A percentile compares a stretch with the other conserved stretches of the same genome.
Evolutionary conservation across 2,113 vertebrate species (phyloP).

Genomic region (Varanus salvator): DNA sequence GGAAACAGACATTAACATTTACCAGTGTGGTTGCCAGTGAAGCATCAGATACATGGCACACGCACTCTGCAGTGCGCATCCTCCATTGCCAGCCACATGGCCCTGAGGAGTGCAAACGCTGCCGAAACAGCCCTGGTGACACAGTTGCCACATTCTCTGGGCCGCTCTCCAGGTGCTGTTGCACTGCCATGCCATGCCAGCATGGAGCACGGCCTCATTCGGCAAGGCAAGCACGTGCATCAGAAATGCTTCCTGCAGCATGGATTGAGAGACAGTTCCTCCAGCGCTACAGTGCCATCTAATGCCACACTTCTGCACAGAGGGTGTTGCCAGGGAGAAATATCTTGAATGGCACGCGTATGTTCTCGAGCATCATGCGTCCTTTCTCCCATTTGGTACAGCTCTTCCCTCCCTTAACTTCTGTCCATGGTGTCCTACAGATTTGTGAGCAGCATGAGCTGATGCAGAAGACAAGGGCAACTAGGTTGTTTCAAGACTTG

Average conservation of each 20-base stretch:
- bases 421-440: background rate
- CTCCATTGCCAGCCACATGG: background rate
- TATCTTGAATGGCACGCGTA: background rate
- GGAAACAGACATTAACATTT: background rate
- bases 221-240: too few relatives aligned
- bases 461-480: conserved; percentile 24
- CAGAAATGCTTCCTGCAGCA: background rate
- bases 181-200: background rate
- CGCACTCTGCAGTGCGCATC: background rate
- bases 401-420: background rate
- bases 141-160: background rate
- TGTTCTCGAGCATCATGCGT: background rate
- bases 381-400: accelerated
- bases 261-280: background rate
- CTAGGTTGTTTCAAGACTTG: conserved; percentile 60
- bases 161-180: background rate
- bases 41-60: background rate
- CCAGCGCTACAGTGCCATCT: background rate
- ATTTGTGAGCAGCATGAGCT: conserved; percentile 50
- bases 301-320: background rate
- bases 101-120: background rate
- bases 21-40: background rate
- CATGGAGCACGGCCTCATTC: background rate
- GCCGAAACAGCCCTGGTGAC: too few relatives aligned
- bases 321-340: background rate